Conservation (phyloP, 1,140 invertebrate genomes). For the Bradynema listronoti region DNA sequence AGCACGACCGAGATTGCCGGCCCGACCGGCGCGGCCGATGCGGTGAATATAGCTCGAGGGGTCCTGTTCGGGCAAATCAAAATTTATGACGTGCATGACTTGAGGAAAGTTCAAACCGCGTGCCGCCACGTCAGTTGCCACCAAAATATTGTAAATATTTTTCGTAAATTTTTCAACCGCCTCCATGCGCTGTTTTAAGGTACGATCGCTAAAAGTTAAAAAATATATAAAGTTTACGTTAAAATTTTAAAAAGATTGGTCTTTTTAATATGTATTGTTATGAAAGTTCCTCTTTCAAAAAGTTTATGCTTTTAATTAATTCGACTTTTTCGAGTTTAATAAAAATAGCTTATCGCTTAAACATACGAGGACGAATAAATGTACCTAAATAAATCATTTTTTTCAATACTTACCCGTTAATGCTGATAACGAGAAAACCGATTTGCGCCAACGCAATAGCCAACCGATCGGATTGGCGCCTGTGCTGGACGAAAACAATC, state of each 20-base stretch:
- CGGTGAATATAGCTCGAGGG: slow-evolving; percentile 80
- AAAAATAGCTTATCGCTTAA: no score
- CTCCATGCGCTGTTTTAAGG: slow-evolving; percentile 20
- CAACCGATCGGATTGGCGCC: slow-evolving; percentile 20
- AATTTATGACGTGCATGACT: slow-evolving; percentile 71
- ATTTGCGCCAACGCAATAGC: slow-evolving; percentile 9
- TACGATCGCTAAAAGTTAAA: slow-evolving; percentile 26
- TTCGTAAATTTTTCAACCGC: slow-evolving; percentile 15
- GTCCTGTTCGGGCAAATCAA: slow-evolving; percentile 74
- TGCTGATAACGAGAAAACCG: slow-evolving; percentile 8
- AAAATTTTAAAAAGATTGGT: no score
- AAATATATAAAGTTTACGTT: background rate
- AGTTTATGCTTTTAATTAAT: no score
- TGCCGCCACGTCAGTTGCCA: slow-evolving; percentile 26
- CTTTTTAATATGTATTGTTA: background rate
- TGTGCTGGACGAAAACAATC: slow-evolving; percentile 27
- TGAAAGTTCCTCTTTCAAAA: background rate
- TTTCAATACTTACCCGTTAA: slow-evolving; percentile 17
- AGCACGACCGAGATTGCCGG: slow-evolving; percentile 68
- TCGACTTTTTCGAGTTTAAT: background rate
- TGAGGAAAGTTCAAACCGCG: slow-evolving; percentile 34
- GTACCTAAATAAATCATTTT: slow-evolving; percentile 3
- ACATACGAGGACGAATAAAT: no score
- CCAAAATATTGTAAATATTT: slow-evolving; percentile 16
- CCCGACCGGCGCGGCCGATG: slow-evolving; percentile 81